Conservation (phyloP, 2,888 invertebrate genomes). For the Oscheius sp. region DNA sequence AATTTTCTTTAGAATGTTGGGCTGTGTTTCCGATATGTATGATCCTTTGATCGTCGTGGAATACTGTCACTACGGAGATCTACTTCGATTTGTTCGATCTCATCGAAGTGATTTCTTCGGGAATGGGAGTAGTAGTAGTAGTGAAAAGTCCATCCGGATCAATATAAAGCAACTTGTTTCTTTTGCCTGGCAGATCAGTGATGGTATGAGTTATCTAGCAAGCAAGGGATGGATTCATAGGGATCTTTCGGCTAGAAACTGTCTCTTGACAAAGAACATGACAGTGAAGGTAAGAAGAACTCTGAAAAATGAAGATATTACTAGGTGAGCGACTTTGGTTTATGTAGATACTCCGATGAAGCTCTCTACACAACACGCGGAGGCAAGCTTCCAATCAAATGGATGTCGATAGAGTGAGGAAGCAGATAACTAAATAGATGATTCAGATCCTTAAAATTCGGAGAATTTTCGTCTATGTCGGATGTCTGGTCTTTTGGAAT, state of each 20-base stretch:
- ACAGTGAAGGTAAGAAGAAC: slow-evolving; percentile 53
- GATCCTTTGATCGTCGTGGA: slow-evolving; percentile 61
- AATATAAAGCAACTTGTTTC: slow-evolving; percentile 58
- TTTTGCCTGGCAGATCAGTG: slow-evolving; percentile 59
- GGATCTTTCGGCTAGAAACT: slow-evolving; percentile 59
- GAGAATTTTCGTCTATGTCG: slow-evolving; percentile 56
- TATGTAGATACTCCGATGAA: slow-evolving; percentile 58
- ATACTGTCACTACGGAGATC: slow-evolving; percentile 57
- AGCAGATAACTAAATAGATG: not conserved
- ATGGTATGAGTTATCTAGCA: slow-evolving; percentile 59
- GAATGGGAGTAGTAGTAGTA: not conserved
- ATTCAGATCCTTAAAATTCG: slow-evolving; percentile 50
- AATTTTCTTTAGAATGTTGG: slow-evolving; percentile 49
- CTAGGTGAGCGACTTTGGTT: slow-evolving; percentile 63
- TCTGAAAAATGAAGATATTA: too few relatives aligned
- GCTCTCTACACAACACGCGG: slow-evolving; percentile 60
- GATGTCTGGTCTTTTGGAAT: too few relatives aligned
- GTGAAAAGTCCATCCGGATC: slow-evolving; percentile 37
- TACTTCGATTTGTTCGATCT: slow-evolving; percentile 50
- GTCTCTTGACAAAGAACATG: slow-evolving; percentile 52
- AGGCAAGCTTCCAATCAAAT: slow-evolving; percentile 62
- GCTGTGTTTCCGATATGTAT: slow-evolving; percentile 53
- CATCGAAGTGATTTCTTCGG: slow-evolving; percentile 38
- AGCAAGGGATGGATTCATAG: slow-evolving; percentile 60
- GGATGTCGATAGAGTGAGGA: slow-evolving; percentile 54